A percentile compares a stretch with the other conserved stretches of the same genome.
phyloP scores from a whole-genome alignment of 2,888 invertebrate genomes.

The Eupithecia vulgata region DNA sequence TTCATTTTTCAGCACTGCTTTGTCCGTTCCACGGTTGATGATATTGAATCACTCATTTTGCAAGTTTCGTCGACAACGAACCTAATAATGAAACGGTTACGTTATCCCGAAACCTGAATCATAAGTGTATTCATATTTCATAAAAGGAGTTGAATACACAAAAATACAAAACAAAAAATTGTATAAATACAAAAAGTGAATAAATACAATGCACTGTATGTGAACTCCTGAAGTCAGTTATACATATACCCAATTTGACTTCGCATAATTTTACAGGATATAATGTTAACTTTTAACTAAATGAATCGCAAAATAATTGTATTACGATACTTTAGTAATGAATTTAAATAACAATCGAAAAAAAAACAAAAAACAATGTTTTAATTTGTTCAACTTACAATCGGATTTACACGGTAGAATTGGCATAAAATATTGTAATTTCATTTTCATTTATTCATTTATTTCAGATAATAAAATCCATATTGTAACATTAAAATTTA shows the following conservation, averaged over 20 bases:
- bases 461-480: too few relatives aligned
- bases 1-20: conserved; percentile 18
- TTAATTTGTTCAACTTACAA: too few relatives aligned
- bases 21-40: conserved; percentile 9
- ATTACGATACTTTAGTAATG: too few relatives aligned
- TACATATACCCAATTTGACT: not conserved
- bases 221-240: not conserved
- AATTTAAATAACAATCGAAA: too few relatives aligned
- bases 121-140: conserved; percentile 84
- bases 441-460: too few relatives aligned
- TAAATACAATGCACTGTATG: not conserved
- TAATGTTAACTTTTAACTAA: not conserved
- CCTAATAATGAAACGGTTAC: conserved; percentile 88
- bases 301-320: too few relatives aligned
- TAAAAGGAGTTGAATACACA: not conserved
- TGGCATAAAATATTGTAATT: too few relatives aligned
- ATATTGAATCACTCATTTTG: conserved; percentile 87
- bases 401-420: too few relatives aligned
- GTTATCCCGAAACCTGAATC: conserved; percentile 94
- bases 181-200: too few relatives aligned
- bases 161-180: not conserved
- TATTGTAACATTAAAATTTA: too few relatives aligned
- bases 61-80: conserved; percentile 99
- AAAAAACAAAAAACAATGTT: too few relatives aligned
- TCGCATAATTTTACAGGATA: not conserved